These are phyloP conservation scores for Autographa pulchrina DNA, from an alignment of 2,888 invertebrate species.

Conservation along the genomic window DNA sequence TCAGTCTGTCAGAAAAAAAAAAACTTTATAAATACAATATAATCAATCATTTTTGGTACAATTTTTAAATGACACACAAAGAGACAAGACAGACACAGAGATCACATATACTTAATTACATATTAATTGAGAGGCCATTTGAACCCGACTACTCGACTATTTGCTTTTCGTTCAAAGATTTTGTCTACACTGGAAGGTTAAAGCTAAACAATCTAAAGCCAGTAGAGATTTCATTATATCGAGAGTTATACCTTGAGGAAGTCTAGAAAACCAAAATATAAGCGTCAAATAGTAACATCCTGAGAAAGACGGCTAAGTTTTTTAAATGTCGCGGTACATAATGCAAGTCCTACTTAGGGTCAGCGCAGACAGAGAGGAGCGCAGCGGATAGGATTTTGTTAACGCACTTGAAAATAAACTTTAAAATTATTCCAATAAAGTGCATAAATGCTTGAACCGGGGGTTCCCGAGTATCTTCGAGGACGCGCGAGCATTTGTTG, in stretches of 20 bases:
- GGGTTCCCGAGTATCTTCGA: no score
- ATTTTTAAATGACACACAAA: constrained; percentile 54
- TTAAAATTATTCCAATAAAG: not conserved
- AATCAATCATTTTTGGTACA: constrained; percentile 55
- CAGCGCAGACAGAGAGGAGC: no score
- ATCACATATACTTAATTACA: constrained; percentile 56
- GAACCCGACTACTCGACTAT: constrained; percentile 22
- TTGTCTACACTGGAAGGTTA: constrained; percentile 23
- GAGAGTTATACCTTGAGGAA: not conserved
- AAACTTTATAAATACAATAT: constrained; percentile 52
- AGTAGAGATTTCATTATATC: not conserved
- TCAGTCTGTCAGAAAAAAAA: constrained; percentile 58
- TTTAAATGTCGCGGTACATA: constrained; percentile 18
- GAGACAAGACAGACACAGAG: constrained; percentile 55
- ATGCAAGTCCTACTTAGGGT: constrained; percentile 11
- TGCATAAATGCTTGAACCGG: no score
- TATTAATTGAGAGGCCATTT: constrained; percentile 48
- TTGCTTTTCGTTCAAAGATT: constrained; percentile 14
- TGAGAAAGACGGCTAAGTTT: not conserved
- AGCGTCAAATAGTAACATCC: not conserved
- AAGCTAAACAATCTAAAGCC: constrained; percentile 25
- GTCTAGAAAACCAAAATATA: not conserved
- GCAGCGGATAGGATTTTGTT: no score
- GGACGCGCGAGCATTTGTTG: no score
- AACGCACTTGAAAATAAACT: no score